phyloP scores from a whole-genome alignment of 2,113 vertebrate species.

The Bos taurus region DNA sequence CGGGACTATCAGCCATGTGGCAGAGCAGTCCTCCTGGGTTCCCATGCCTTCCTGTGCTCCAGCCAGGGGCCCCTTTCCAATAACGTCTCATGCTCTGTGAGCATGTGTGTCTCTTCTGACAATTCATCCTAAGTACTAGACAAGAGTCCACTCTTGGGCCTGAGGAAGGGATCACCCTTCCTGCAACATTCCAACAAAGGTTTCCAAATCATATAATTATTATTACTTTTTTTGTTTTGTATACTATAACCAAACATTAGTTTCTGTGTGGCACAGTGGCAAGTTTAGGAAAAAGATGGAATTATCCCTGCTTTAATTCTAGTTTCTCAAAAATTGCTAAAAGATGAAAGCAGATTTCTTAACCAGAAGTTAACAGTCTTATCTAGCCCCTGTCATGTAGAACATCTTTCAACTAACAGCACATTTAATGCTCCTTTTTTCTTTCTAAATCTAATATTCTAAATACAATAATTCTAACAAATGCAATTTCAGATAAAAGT shows the following conservation, averaged over 20 bases:
- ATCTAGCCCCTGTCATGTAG: background rate
- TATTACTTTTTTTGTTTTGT: background rate
- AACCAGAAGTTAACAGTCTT: background rate
- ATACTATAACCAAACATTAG: background rate
- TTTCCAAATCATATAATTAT: background rate
- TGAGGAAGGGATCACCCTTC: background rate
- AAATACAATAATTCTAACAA: background rate
- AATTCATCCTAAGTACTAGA: background rate
- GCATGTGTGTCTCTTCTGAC: background rate
- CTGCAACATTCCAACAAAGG: background rate
- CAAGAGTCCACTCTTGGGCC: background rate
- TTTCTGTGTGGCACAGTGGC: background rate
- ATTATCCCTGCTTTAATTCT: background rate
- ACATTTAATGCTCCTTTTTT: background rate
- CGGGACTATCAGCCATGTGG: background rate
- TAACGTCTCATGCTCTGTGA: background rate
- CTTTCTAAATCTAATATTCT: constrained; percentile 14
- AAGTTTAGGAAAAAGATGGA: background rate
- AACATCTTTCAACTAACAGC: background rate
- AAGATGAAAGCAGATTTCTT: constrained; percentile 24
- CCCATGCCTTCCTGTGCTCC: background rate
- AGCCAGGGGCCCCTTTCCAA: background rate
- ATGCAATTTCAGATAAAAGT: background rate
- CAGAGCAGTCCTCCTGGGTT: background rate
- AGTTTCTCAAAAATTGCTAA: constrained; percentile 14